Percentiles rank a stretch among this genome's conserved stretches.
Conservation (phyloP, 2,888 invertebrate species). For the Eristalis arbustorum region DNA sequence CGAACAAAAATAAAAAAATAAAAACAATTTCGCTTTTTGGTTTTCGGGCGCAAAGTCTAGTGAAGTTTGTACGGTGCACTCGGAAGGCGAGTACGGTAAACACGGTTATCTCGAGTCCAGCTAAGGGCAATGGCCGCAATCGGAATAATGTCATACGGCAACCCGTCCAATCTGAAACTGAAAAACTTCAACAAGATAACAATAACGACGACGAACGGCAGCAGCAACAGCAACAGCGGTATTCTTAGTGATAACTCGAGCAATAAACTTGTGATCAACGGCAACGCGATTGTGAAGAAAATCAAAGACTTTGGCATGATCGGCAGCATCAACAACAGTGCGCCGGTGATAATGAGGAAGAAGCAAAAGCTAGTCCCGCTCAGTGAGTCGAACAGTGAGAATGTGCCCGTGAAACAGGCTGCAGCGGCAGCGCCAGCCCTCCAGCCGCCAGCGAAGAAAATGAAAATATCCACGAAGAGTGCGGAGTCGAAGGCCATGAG, state of each 20-base stretch:
- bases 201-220: conserved; percentile 76
- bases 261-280: conserved; percentile 73
- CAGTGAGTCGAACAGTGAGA: conserved; percentile 69
- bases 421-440: not conserved
- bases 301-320: conserved; percentile 79
- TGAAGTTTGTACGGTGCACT: not conserved
- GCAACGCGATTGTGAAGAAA: conserved; percentile 78
- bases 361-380: conserved; percentile 57
- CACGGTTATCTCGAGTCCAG: not conserved
- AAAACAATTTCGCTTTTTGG: not conserved
- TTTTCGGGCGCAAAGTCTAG: not conserved
- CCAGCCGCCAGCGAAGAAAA: conserved; percentile 57
- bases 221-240: conserved; percentile 74
- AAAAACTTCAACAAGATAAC: conserved; percentile 78
- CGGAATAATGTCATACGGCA: conserved; percentile 76
- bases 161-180: conserved; percentile 73
- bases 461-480: conserved; percentile 45
- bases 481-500: conserved; percentile 1
- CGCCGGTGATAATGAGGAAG: conserved; percentile 67
- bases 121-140: conserved; percentile 76
- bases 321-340: conserved; percentile 74
- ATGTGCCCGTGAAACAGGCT: not conserved
- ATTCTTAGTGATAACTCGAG: conserved; percentile 72
- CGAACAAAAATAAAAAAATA: not conserved
- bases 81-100: not conserved